Evolutionary conservation across 2,888 invertebrate species (phyloP), one percentile per base, ranked within the genome.

Genomic region (Drosophila percnosoma): DNA sequence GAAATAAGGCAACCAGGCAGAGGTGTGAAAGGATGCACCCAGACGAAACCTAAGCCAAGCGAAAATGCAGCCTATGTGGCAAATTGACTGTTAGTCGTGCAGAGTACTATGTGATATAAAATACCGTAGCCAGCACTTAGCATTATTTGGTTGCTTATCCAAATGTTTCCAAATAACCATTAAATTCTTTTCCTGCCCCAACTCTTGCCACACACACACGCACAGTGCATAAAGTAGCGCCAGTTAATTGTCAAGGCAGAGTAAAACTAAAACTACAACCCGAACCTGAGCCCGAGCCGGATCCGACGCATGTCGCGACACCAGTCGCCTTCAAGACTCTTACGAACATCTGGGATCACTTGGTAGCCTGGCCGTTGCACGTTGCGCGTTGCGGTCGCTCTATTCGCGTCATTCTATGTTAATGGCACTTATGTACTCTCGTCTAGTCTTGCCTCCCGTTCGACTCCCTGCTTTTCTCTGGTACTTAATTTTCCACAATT

Each of bases 401-500:
- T n/a, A 24, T 34, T 63, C 59, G 66, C 75, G 69, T 84, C 59
- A 58, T 82, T 42, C 31, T 31, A 68, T 83, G 82, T 82, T 84
- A 87, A 87, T 87, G 81, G 81, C 82, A 70, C 66, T 82, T 55
- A 38, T 55, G n/a, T 63, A 62, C 45, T 24, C 54, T 63, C 63
- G 55, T 53, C 70, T 66, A 51, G 70, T 67, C 64, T 53, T 62
- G 77, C 70, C 78, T 42, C 58, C 69, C 61, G 34, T 21, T 58
- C 58, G 29, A 49, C 48, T 57, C 61, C 24, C 61, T 36, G 27
- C 61, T n/a, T 66, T 60, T 55, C 27, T 29, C 52, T 61, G 76
- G 55, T 84, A 76, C 85, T 84, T 87, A 80, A 87, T 82, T 87
- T 83, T 70, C 68, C 45, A 77, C 82, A 74, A 80, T 88, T 82